Evolutionary conservation across 2,113 vertebrate genomes (phyloP).

Genomic region (Sebastes schlegelii): DNA sequence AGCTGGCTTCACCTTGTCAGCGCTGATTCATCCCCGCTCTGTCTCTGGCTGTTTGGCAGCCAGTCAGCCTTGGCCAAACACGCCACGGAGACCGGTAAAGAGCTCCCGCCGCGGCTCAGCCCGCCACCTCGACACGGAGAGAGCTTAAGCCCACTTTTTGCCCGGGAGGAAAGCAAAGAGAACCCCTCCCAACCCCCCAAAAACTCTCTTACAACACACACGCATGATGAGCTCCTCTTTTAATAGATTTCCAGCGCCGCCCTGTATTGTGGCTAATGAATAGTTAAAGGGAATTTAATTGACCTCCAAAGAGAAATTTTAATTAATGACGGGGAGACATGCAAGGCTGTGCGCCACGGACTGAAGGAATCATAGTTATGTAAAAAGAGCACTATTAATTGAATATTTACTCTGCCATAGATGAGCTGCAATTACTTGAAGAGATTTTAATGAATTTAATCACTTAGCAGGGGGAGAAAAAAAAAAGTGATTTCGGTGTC

Average conservation of each 20-base stretch:
- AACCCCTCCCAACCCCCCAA: slow-evolving; percentile 12
- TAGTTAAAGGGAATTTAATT: slow-evolving; percentile 82
- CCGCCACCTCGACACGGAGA: slow-evolving; percentile 35
- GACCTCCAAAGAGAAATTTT: slow-evolving; percentile 82
- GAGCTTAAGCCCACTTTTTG: slow-evolving; percentile 53
- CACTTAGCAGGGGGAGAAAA: slow-evolving; percentile 38
- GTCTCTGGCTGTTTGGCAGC: slow-evolving; percentile 77
- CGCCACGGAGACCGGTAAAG: slow-evolving; percentile 61
- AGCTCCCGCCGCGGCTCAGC: slow-evolving; percentile 48
- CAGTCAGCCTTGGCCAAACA: slow-evolving; percentile 78
- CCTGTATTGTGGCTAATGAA: slow-evolving; percentile 73
- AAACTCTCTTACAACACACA: neutral
- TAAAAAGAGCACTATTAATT: slow-evolving; percentile 79
- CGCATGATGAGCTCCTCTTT: slow-evolving; percentile 36
- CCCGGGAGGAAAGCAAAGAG: slow-evolving; percentile 30
- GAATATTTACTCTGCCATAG: slow-evolving; percentile 82
- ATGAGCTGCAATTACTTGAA: slow-evolving; percentile 80
- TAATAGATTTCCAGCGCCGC: slow-evolving; percentile 53
- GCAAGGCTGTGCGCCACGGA: slow-evolving; percentile 62
- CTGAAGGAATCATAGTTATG: slow-evolving; percentile 79
- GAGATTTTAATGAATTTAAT: slow-evolving; percentile 81
- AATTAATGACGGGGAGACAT: slow-evolving; percentile 75
- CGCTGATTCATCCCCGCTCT: slow-evolving; percentile 75
- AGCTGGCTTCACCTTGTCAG: slow-evolving; percentile 75
- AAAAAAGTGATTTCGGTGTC: neutral